phyloP scores from a whole-genome alignment of 2,888 invertebrate species.

The Alitta virens region DNA sequence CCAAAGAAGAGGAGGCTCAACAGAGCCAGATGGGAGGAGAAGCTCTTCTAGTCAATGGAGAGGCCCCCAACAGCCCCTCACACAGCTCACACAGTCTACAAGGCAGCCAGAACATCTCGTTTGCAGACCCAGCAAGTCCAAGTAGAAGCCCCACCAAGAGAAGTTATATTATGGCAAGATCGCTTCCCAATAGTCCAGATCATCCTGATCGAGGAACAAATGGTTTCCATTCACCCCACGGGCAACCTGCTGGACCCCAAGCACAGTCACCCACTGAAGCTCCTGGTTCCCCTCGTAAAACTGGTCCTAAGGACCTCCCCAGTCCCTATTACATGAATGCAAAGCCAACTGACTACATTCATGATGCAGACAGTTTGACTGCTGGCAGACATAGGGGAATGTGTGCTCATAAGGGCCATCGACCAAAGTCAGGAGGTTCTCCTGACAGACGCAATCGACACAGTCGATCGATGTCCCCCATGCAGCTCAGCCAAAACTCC shows the following conservation, averaged over 20 bases:
- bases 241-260: neutral
- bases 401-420: neutral
- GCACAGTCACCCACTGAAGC: conserved; percentile 3
- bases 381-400: conserved; percentile 18
- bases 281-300: neutral
- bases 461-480: neutral
- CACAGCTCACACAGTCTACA: conserved; percentile 20
- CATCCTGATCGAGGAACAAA: neutral
- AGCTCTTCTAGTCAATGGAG: conserved; percentile 26
- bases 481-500: neutral
- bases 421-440: neutral
- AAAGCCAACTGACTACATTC: conserved; percentile 32
- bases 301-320: conserved; percentile 2
- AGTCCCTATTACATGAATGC: conserved; percentile 39
- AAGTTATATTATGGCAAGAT: conserved; percentile 8
- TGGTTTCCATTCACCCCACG: neutral
- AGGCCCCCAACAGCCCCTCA: conserved; percentile 22
- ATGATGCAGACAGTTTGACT: conserved; percentile 37
- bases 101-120: conserved; percentile 23
- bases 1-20: conserved; percentile 28
- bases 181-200: neutral
- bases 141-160: conserved; percentile 4
- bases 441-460: neutral
- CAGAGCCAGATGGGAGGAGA: conserved; percentile 21
- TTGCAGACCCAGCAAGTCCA: conserved; percentile 7